Percentiles rank a stretch among this genome's conserved stretches.
phyloP scores from a whole-genome alignment of 2,113 vertebrate genomes.

The Meleagris gallopavo region DNA sequence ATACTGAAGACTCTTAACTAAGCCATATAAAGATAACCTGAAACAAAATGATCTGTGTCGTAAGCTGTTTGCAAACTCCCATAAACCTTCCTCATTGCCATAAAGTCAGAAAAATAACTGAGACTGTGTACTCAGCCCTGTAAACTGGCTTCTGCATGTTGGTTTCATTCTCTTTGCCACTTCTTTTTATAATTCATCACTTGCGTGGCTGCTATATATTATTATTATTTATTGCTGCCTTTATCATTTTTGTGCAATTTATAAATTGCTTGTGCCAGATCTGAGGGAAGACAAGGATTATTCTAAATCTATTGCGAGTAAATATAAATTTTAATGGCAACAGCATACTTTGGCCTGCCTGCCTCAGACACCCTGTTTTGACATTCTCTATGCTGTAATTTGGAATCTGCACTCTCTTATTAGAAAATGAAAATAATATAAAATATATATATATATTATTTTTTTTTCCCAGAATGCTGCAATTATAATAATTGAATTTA shows the following conservation, averaged over 20 bases:
- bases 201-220: slow-evolving; percentile 32
- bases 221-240: slow-evolving; percentile 60
- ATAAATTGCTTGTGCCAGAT: slow-evolving; percentile 67
- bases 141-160: background rate
- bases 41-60: slow-evolving; percentile 54
- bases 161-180: background rate
- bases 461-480: slow-evolving; percentile 50
- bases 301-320: slow-evolving; percentile 70
- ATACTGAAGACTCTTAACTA: slow-evolving; percentile 60
- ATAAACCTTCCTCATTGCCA: slow-evolving; percentile 31
- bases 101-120: slow-evolving; percentile 44
- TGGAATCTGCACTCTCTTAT: slow-evolving; percentile 72
- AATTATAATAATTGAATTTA: slow-evolving; percentile 76
- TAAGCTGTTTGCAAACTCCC: slow-evolving; percentile 42
- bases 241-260: slow-evolving; percentile 63
- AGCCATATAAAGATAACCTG: slow-evolving; percentile 51
- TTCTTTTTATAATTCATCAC: slow-evolving; percentile 54
- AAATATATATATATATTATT: background rate
- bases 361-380: slow-evolving; percentile 68
- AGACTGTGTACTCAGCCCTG: background rate
- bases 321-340: slow-evolving; percentile 76
- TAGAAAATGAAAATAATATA: slow-evolving; percentile 62
- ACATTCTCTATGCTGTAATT: slow-evolving; percentile 56
- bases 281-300: slow-evolving; percentile 72
- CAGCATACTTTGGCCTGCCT: slow-evolving; percentile 57